Evolutionary conservation across 2,888 invertebrate species (phyloP), one percentile per base, ranked within the genome.

Genomic region (Lasioglossum pauxillum): DNA sequence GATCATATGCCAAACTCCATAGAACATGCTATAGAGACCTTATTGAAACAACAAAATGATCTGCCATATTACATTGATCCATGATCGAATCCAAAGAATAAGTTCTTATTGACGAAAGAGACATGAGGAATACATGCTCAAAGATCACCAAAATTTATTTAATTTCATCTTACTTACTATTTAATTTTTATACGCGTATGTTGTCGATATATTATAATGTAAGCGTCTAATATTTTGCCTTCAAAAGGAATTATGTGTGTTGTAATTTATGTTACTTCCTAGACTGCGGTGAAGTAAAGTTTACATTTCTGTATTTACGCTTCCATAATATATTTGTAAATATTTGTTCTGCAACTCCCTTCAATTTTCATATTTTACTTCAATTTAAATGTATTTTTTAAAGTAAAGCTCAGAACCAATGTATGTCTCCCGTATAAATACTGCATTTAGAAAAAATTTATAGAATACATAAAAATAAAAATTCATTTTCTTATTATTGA

Each of bases 1-100:
- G 98, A 99, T 95, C 98, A 99, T 94, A 95, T 98, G 75, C 98
- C 98, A 0, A 97, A 98, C 93, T 97, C 97, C 93, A 97, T 98
- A 31, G 96, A 97, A 90, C 96, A 96, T 89, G 97, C 98, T 38
- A 95, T 98, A 77, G 96, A 97, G 77, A 97, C 96, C 0, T 96
- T 97, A 75, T 94, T 97, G 27, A 92, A 93, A 49, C 95, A 96
- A 87, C 95, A 96, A 88, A 92, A 93, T 23, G 93, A 94, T 35
- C 78, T 93, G 72, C 94, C 95, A 16, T 87, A 92, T 78, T 85
- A 88, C 31, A 31, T 91, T 53, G 84, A 91, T 71, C 82, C 84
- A 60, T 91, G 72, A 84, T 64, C 16, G 72, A 81, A 44, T 27
- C 38, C 60, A 85, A 87, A 80, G 64, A 67, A 77, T 77, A 64